phyloP scores from a whole-genome alignment of 2,113 vertebrate species.

The Periophthalmus modestus region DNA sequence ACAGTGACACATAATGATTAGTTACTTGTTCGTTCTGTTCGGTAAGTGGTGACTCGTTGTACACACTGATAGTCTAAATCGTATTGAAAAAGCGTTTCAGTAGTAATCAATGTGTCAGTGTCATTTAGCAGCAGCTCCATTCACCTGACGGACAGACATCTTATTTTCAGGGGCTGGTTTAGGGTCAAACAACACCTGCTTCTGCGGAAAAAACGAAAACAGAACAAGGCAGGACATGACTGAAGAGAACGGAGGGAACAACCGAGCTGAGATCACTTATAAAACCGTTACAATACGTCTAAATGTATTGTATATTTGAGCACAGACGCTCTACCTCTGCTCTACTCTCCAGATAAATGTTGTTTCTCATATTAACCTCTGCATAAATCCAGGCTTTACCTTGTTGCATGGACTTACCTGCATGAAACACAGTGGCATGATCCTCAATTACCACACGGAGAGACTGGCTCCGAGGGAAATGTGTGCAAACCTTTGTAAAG shows the following conservation, averaged over 20 bases:
- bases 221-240: conserved; percentile 13
- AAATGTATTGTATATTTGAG: conserved; percentile 12
- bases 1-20: neutral
- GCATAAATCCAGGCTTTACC: conserved; percentile 48
- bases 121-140: conserved; percentile 16
- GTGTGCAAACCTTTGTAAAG: conserved; percentile 64
- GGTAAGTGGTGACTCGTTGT: conserved; percentile 31
- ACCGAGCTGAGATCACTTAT: neutral
- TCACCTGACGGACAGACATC: conserved; percentile 13
- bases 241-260: conserved; percentile 28
- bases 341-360: conserved; percentile 18
- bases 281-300: neutral
- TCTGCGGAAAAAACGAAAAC: conserved; percentile 15
- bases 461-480: conserved; percentile 47
- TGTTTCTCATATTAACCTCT: conserved; percentile 29
- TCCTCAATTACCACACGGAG: conserved; percentile 34
- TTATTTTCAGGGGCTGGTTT: conserved; percentile 27
- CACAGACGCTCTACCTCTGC: neutral
- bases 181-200: conserved; percentile 40
- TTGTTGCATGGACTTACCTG: conserved; percentile 25
- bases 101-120: conserved; percentile 45
- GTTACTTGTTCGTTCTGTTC: neutral
- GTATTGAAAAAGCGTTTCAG: conserved; percentile 31
- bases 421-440: neutral
- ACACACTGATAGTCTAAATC: conserved; percentile 49